Evolutionary conservation across 2,888 invertebrate species (phyloP).

Genomic region (Andrena dorsata): DNA sequence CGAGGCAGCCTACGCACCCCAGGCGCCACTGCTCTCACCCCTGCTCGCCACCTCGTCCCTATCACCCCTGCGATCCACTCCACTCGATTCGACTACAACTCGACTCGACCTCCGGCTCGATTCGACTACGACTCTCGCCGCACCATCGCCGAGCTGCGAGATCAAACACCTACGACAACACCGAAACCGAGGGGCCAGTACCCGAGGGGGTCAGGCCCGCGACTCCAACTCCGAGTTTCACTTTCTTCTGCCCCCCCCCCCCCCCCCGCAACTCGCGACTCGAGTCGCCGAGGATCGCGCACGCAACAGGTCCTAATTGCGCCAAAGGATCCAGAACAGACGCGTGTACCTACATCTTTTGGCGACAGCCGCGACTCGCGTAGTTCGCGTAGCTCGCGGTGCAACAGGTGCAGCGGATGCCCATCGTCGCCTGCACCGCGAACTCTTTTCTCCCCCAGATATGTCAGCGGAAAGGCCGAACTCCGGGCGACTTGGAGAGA

Average conservation of each 20-base stretch:
- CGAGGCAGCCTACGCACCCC: slow-evolving; percentile 77
- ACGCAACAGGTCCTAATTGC: slow-evolving; percentile 76
- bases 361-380: slow-evolving; percentile 51
- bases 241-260: too few species aligned
- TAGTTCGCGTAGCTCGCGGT: slow-evolving; percentile 55
- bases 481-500: neutral
- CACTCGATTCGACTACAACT: neutral
- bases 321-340: slow-evolving; percentile 29
- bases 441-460: neutral
- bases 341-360: slow-evolving; percentile 25
- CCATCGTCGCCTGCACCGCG: slow-evolving; percentile 13
- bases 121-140: slow-evolving; percentile 20
- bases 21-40: slow-evolving; percentile 83
- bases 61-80: slow-evolving; percentile 19
- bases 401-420: slow-evolving; percentile 75
- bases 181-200: neutral
- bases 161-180: slow-evolving; percentile 9
- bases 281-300: neutral
- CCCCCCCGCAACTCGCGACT: too few species aligned
- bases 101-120: neutral
- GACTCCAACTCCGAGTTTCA: too few species aligned
- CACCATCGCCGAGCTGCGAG: slow-evolving; percentile 7
- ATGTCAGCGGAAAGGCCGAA: neutral
- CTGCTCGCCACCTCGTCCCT: slow-evolving; percentile 68
- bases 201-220: neutral